Conservation (phyloP, 2,113 vertebrate genomes). For the Leucopternis melanops region DNA sequence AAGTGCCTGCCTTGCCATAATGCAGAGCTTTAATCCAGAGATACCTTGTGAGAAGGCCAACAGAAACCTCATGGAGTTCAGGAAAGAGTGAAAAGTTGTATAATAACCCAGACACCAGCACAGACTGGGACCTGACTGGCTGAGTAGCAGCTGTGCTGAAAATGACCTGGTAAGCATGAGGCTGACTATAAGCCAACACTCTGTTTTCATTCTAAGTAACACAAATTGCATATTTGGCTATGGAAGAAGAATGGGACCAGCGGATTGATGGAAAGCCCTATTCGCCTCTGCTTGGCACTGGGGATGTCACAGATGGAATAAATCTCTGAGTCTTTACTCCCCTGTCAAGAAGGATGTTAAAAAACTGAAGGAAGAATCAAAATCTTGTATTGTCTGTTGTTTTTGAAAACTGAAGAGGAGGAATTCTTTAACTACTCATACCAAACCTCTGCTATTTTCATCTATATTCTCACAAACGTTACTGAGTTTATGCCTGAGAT, state of each 20-base stretch:
- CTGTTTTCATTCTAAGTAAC: not conserved
- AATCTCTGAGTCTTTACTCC: not conserved
- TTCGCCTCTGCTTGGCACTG: not conserved
- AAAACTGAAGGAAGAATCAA: not conserved
- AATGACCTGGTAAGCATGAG: not conserved
- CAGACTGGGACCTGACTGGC: not conserved
- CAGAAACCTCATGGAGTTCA: not conserved
- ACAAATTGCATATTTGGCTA: not conserved
- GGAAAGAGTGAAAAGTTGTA: not conserved
- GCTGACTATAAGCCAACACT: not conserved
- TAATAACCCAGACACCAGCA: not conserved
- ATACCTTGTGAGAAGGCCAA: not conserved
- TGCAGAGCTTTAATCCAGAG: not conserved
- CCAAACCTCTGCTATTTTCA: too few relatives aligned
- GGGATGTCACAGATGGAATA: not conserved
- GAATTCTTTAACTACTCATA: too few relatives aligned
- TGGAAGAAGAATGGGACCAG: not conserved
- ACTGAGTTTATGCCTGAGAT: too few relatives aligned
- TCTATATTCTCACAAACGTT: too few relatives aligned
- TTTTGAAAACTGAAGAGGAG: too few relatives aligned
- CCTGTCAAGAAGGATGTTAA: not conserved
- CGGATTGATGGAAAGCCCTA: not conserved
- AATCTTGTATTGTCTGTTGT: too few relatives aligned
- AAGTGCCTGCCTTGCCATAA: not conserved
- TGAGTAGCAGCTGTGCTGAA: not conserved